Percentiles rank a stretch among this genome's conserved stretches.
phyloP scores from a whole-genome alignment of 2,888 invertebrate species.

The Tetrapedia diversipes region DNA sequence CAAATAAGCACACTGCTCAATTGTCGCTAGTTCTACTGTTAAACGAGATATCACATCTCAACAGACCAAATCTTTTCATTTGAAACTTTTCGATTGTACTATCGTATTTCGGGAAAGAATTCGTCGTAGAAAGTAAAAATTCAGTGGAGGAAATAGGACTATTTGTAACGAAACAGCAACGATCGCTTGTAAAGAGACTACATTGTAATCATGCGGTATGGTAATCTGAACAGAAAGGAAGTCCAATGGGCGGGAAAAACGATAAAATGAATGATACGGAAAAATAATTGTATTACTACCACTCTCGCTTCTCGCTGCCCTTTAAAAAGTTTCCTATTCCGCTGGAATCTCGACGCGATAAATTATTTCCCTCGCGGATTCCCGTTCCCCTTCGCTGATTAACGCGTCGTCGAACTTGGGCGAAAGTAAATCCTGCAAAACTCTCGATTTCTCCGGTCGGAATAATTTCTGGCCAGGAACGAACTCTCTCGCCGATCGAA shows the following conservation, averaged over 20 bases:
- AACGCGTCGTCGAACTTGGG: not conserved
- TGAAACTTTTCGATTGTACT: too few species aligned
- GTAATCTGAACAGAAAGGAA: not conserved
- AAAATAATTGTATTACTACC: conserved; percentile 26
- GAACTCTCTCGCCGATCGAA: not conserved
- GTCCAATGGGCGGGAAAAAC: not conserved
- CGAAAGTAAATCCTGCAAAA: not conserved
- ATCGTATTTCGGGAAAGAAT: too few species aligned
- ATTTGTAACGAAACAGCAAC: too few species aligned
- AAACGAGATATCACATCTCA: too few species aligned
- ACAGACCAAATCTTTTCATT: too few species aligned
- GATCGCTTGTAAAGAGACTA: too few species aligned
- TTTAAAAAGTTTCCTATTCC: conserved; percentile 11
- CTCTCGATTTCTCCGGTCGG: conserved; percentile 8
- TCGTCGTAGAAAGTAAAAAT: too few species aligned
- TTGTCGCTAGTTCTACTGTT: too few species aligned
- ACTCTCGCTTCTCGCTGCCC: conserved; percentile 3
- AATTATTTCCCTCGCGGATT: conserved; percentile 15
- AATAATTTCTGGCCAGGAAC: not conserved
- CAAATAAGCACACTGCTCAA: too few species aligned
- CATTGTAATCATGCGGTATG: too few species aligned
- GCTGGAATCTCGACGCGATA: not conserved
- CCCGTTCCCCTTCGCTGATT: not conserved
- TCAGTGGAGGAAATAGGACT: too few species aligned
- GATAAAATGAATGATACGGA: conserved; percentile 17